Conservation (phyloP, 2,797 vertebrate species). For the Simalia tracyae region DNA sequence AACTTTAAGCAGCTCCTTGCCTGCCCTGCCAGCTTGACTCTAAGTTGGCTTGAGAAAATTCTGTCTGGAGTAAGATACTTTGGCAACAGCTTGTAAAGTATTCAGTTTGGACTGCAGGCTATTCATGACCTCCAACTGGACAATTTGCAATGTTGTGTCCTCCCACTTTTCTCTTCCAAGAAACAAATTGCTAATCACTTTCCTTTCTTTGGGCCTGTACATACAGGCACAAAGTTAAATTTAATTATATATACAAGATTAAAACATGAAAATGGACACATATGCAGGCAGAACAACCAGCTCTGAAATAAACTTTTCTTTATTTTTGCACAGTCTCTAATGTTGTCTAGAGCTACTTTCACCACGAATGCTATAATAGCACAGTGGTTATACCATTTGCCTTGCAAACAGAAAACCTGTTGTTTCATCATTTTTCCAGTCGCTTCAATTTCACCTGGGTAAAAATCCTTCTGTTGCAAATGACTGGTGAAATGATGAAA, state of each 20-base stretch:
- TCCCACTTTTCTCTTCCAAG: not conserved
- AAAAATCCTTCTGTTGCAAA: not conserved
- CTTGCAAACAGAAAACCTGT: not conserved
- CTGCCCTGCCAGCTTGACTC: not conserved
- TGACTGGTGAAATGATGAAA: too few relatives aligned
- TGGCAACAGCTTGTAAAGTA: not conserved
- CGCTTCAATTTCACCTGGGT: too few relatives aligned
- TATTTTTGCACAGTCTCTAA: not conserved
- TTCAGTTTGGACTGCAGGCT: not conserved
- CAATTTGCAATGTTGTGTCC: not conserved
- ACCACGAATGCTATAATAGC: not conserved
- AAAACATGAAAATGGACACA: not conserved
- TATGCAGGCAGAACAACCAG: not conserved
- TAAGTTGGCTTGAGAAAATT: not conserved
- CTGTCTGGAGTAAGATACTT: not conserved
- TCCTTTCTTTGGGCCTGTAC: not conserved
- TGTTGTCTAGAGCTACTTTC: not conserved
- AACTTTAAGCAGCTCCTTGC: not conserved
- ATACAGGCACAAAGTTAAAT: not conserved
- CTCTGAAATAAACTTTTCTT: not conserved
- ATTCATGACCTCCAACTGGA: not conserved
- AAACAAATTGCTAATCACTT: not conserved
- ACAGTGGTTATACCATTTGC: not conserved
- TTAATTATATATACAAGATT: not conserved
- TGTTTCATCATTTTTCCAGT: not conserved